Evolutionary conservation across 2,113 vertebrate genomes (phyloP), one percentile per base, ranked within the genome.

Genomic region (Gavia stellata): DNA sequence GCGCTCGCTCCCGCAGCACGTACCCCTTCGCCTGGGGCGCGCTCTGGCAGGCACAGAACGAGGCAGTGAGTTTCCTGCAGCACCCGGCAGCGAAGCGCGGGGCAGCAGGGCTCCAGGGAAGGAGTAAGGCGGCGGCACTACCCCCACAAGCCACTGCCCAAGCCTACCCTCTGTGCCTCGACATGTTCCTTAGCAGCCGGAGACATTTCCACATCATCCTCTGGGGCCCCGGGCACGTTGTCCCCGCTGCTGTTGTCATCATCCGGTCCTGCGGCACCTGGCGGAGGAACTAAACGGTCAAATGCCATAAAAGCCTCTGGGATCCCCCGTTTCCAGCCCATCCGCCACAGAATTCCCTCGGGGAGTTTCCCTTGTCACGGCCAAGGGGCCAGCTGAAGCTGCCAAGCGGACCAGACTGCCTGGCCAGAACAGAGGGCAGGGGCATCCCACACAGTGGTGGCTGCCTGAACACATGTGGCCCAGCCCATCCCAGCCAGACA

Each of bases 151-250:
- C 19, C 92, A 40, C 38, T 28, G 50, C 62, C 77, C 70, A 2
- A n/a, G 20, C 96, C 58, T 72, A 99, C 99, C 98, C 98, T 98
- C 55, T 98, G 98, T 3, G 86, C 91, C 52, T 98, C 88, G 1
- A 98, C 5, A 17, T 95, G 97, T 10, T 98, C 97, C 0, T 47
- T 78, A 1, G 66, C 81, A 3, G 62, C 86, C 1, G 45, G 55
- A 8, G 95, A 72, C 88, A 79, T 67, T 38, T 98, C 98, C 61
- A 96, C 90, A 12, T 58, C 68, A 1, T 62, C 40, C 26, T 40
- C 80, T 1, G 11, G 29, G 33, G 78, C 95, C 14, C 87, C 56
- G 0, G 97, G 98, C 9, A 88, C 4, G 56, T 98, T 97, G 6
- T 45, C 82, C 2, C 25, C 47, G 0, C 86, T 95, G 12, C 55